These are phyloP conservation scores for Tretioscincus oriximinensis DNA, from an alignment of 2,113 vertebrate genomes.

Conservation along the genomic window DNA sequence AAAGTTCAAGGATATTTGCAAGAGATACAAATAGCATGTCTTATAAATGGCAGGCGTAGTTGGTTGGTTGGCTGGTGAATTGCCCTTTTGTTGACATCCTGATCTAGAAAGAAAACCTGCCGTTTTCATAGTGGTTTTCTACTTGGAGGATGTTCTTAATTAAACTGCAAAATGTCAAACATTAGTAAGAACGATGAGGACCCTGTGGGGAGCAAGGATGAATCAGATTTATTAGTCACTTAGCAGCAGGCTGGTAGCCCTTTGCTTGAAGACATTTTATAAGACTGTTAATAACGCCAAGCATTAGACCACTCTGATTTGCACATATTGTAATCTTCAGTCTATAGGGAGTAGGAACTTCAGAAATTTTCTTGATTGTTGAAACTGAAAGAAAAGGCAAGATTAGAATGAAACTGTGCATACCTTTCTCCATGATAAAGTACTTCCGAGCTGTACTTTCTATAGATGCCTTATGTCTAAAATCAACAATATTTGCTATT, in stretches of 20 bases:
- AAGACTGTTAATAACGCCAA: constrained; percentile 48
- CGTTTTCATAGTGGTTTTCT: constrained; percentile 65
- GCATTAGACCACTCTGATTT: constrained; percentile 45
- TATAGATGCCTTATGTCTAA: constrained; percentile 3
- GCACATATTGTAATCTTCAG: constrained; percentile 22
- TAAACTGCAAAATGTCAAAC: constrained; percentile 75
- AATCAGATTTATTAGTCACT: constrained; percentile 72
- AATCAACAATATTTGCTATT: not conserved
- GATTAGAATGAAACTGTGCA: constrained; percentile 29
- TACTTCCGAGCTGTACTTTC: constrained; percentile 34
- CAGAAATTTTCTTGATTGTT: constrained; percentile 27
- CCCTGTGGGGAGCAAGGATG: constrained; percentile 61
- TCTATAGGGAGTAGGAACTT: constrained; percentile 30
- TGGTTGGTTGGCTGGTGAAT: constrained; percentile 39
- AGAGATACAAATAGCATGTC: not conserved
- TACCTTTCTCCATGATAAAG: not conserved
- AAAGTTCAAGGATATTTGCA: not conserved
- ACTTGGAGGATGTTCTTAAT: constrained; percentile 72
- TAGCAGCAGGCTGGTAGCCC: constrained; percentile 66
- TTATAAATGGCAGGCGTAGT: constrained; percentile 14
- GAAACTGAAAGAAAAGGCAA: constrained; percentile 47
- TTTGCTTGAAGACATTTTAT: constrained; percentile 58
- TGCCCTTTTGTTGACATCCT: constrained; percentile 58
- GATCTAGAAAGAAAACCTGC: constrained; percentile 63
- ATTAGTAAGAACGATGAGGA: constrained; percentile 66